A percentile compares a stretch with the other conserved stretches of the same genome.
Evolutionary conservation across 2,797 vertebrate genomes (phyloP).

Genomic region (Gadopsis marmoratus): DNA sequence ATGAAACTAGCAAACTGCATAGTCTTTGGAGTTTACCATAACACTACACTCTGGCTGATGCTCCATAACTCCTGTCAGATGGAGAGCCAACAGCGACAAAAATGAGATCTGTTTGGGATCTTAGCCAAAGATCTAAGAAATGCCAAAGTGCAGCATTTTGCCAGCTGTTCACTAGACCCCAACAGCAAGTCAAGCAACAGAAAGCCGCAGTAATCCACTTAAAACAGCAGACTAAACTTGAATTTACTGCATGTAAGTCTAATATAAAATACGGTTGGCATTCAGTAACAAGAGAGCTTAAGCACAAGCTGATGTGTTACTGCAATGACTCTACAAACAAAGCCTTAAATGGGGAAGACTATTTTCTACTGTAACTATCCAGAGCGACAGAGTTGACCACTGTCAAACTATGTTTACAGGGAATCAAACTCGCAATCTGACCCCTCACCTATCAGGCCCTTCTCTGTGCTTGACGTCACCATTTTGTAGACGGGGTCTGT

Average conservation of each 20-base stretch:
- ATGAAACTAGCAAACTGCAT: neutral
- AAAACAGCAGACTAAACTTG: neutral
- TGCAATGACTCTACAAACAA: too few relatives aligned
- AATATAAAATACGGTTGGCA: too few relatives aligned
- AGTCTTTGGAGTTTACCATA: neutral
- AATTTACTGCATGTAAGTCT: neutral
- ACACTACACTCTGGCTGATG: neutral
- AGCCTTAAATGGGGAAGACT: neutral
- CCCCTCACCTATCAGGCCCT: constrained; percentile 96
- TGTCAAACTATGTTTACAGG: constrained; percentile 28
- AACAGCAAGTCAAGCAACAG: neutral
- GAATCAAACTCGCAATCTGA: constrained; percentile 52
- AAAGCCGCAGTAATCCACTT: constrained; percentile 4
- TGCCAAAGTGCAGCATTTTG: neutral
- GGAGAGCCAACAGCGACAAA: neutral
- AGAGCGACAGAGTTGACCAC: neutral
- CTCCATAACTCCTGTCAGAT: constrained; percentile 9
- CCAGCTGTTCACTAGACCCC: neutral
- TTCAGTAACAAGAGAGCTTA: too few relatives aligned
- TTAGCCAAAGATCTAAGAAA: neutral
- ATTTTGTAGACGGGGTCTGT: constrained; percentile 92
- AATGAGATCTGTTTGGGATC: neutral
- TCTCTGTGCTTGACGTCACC: constrained; percentile 96
- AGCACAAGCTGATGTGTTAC: too few relatives aligned
- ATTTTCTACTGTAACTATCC: constrained; percentile 1